These are phyloP conservation scores for Bradypodion pumilum DNA, from an alignment of 2,797 vertebrate species.

Conservation along the genomic window DNA sequence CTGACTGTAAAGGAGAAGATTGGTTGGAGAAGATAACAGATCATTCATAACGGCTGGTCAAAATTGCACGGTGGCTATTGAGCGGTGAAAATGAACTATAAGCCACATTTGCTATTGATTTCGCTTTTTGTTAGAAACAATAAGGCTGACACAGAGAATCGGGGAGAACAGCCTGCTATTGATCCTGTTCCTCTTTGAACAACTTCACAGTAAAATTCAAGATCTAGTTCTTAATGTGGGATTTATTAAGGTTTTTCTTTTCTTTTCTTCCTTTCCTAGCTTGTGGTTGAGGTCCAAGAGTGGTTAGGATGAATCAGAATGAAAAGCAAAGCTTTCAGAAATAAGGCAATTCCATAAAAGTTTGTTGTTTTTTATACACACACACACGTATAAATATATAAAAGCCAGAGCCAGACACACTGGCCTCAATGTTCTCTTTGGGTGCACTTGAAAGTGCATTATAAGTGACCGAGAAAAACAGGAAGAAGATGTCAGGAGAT, in stretches of 20 bases:
- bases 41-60: slow-evolving; percentile 90
- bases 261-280: neutral
- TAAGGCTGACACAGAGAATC: slow-evolving; percentile 78
- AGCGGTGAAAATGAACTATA: slow-evolving; percentile 81
- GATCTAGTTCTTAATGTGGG: slow-evolving; percentile 76
- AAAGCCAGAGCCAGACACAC: neutral
- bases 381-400: no score
- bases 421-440: neutral
- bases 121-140: slow-evolving; percentile 78
- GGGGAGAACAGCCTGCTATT: slow-evolving; percentile 78
- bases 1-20: slow-evolving; percentile 61
- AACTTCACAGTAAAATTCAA: slow-evolving; percentile 74
- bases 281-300: neutral
- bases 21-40: slow-evolving; percentile 76
- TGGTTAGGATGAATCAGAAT: neutral
- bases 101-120: slow-evolving; percentile 89
- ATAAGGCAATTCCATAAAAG: neutral
- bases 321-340: slow-evolving; percentile 1
- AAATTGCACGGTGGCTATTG: slow-evolving; percentile 86
- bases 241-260: slow-evolving; percentile 71
- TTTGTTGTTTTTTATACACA: no score
- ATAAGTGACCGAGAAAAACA: no score
- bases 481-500: no score
- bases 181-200: slow-evolving; percentile 80
- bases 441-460: no score